A percentile compares a stretch with the other conserved stretches of the same genome.
These are phyloP conservation scores for Oxytorus armatus DNA, from an alignment of 2,888 invertebrate genomes.

Conservation along the genomic window DNA sequence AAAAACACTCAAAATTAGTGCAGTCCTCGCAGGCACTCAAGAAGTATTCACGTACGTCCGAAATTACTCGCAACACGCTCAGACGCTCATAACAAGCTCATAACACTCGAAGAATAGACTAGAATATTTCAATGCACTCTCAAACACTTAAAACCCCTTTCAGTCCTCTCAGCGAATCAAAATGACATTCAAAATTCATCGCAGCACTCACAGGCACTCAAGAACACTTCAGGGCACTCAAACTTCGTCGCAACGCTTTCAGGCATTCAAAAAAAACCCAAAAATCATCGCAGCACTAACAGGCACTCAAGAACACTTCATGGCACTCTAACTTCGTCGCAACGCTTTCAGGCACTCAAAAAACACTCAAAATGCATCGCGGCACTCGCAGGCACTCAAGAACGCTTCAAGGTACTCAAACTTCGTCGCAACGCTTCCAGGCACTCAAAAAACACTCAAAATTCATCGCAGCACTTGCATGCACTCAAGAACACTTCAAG, in stretches of 20 bases:
- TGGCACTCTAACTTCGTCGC: too few species aligned
- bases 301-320: neutral
- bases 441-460: neutral
- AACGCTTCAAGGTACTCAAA: neutral
- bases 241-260: neutral
- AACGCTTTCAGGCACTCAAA: too few species aligned
- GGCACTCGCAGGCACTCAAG: neutral
- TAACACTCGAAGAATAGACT: too few species aligned
- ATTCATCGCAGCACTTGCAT: neutral
- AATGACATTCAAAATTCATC: neutral
- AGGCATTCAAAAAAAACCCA: neutral
- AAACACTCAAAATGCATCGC: neutral
- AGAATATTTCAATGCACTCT: neutral
- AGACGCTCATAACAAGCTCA: too few species aligned
- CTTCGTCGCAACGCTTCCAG: neutral
- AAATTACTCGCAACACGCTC: too few species aligned
- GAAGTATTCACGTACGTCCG: too few species aligned
- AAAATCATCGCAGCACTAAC: neutral
- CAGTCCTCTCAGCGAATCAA: too few species aligned
- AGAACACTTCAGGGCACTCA: too few species aligned
- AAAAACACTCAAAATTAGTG: neutral
- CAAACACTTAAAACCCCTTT: neutral
- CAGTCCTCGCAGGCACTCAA: neutral
- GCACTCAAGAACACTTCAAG: neutral
- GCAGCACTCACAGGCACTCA: too few species aligned